Conservation (phyloP, 2,888 invertebrate genomes). For the Drosophila algonquin region DNA sequence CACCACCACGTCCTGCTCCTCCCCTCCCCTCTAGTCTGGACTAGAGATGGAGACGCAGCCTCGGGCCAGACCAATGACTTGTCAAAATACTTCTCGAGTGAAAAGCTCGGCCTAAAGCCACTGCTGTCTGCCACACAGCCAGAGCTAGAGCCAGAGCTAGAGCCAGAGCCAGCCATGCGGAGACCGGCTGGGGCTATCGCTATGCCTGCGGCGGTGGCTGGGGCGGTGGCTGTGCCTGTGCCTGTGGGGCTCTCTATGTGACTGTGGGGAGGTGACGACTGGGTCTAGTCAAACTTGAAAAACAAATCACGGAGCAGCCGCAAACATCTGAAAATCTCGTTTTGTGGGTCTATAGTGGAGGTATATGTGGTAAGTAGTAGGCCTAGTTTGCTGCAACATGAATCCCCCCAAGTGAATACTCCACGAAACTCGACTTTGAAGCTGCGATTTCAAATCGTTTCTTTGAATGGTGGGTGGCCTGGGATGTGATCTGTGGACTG, state of each 20-base stretch:
- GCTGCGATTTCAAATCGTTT: conserved; percentile 10
- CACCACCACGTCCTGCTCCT: not conserved
- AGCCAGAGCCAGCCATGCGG: not conserved
- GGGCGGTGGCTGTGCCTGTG: not conserved
- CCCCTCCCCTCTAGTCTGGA: not conserved
- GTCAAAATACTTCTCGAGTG: conserved; percentile 48
- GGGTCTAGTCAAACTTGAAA: conserved; percentile 48
- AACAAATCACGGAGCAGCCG: conserved; percentile 38
- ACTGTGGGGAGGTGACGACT: not conserved
- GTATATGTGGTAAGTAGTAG: conserved; percentile 11
- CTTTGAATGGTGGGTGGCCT: not conserved
- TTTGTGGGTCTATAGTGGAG: conserved; percentile 21
- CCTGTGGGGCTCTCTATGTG: not conserved
- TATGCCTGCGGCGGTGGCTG: conserved; percentile 8
- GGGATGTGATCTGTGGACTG: conserved; percentile 1
- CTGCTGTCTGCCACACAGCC: not conserved
- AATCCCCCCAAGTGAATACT: conserved; percentile 10
- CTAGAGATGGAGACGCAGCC: conserved; percentile 32
- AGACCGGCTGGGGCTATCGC: conserved; percentile 15
- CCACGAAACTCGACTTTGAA: not conserved
- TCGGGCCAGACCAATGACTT: conserved; percentile 72
- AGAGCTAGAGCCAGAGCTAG: not conserved
- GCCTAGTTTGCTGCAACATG: conserved; percentile 30
- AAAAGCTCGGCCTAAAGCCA: conserved; percentile 22
- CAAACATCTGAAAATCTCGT: conserved; percentile 47